Evolutionary conservation across 2,888 invertebrate species (phyloP).

Genomic region (Drosophila tanythrix): DNA sequence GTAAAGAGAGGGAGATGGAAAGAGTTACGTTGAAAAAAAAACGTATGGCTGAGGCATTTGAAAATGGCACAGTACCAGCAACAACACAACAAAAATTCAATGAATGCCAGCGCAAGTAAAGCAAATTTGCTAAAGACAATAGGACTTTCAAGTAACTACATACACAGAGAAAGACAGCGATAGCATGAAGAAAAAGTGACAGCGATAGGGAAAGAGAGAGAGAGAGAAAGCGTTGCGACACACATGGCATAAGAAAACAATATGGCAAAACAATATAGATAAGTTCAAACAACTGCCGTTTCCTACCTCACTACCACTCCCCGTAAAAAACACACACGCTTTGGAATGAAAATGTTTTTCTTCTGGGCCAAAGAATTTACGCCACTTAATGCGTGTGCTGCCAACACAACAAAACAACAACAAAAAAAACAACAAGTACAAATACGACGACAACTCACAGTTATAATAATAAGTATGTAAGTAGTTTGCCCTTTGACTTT

Average conservation of each 20-base stretch:
- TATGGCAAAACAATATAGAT: slow-evolving; percentile 81
- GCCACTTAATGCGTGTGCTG: slow-evolving; percentile 58
- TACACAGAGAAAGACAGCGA: slow-evolving; percentile 16
- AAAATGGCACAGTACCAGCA: slow-evolving; percentile 55
- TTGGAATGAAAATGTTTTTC: slow-evolving; percentile 79
- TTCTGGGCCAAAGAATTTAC: slow-evolving; percentile 67
- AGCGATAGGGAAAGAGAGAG: neutral
- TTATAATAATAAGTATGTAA: slow-evolving; percentile 48
- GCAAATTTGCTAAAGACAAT: slow-evolving; percentile 78
- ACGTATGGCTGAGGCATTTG: slow-evolving; percentile 62
- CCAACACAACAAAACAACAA: slow-evolving; percentile 18
- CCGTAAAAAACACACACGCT: slow-evolving; percentile 38
- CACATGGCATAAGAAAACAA: slow-evolving; percentile 80
- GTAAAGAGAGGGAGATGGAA: neutral
- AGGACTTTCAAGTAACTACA: slow-evolving; percentile 63
- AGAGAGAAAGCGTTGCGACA: slow-evolving; percentile 48
- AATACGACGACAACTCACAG: slow-evolving; percentile 42
- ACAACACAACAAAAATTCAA: slow-evolving; percentile 63
- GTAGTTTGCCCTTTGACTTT: slow-evolving; percentile 45
- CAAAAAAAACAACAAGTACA: slow-evolving; percentile 7
- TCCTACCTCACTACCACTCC: slow-evolving; percentile 6
- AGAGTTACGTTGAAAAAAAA: slow-evolving; percentile 9
- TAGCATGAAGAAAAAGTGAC: neutral
- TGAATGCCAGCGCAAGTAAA: slow-evolving; percentile 74
- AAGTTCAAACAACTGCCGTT: slow-evolving; percentile 77